Evolutionary conservation across 2,888 invertebrate species (phyloP), one percentile per base, ranked within the genome.

Genomic region (Chesias legatella): DNA sequence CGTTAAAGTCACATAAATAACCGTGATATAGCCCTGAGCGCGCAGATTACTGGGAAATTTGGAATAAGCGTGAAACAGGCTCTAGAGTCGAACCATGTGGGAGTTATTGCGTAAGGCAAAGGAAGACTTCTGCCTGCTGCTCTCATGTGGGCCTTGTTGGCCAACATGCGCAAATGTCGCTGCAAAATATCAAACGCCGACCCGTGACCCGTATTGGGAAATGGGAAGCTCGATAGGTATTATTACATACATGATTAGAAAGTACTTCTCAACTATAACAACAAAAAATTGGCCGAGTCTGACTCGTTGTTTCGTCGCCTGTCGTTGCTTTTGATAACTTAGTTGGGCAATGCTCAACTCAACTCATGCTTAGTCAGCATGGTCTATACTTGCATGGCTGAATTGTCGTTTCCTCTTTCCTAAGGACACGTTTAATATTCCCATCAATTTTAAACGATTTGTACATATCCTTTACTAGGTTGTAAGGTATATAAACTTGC

Each of bases 111-210:
- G 76, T 67, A 79, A 79, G 60, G 31, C 43, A 42, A 53, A 66
- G 62, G 67, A 72, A 71, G 67, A 71, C 31, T 34, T 23, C 38
- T 46, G 54, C 54, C 58, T 63, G 55, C 60, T 52, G 56, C 46
- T 52, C 35, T 32, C 42, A 53, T 69, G 67, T 65, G 57, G 60
- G 63, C 51, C 59, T 62, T 60, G 67, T 82, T 82, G 54, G 74
- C 75, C 62, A 83, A 84, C 61, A 56, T 65, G 63, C 76, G 69
- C 63, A 85, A 52, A 84, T 81, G 79, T 78, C 78, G 62, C 73
- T 64, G 65, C 65, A 70, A 81, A 85, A 82, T 84, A 83, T 73
- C 83, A 84, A 68, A 59, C 59, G 57, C 23, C 67, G 80, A 82
- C 79, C 80, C 62, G 51, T 72, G 76, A 77, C 76, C 77, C 52